Conservation (phyloP, 2,113 vertebrate species). For the Oryzias melastigma region DNA sequence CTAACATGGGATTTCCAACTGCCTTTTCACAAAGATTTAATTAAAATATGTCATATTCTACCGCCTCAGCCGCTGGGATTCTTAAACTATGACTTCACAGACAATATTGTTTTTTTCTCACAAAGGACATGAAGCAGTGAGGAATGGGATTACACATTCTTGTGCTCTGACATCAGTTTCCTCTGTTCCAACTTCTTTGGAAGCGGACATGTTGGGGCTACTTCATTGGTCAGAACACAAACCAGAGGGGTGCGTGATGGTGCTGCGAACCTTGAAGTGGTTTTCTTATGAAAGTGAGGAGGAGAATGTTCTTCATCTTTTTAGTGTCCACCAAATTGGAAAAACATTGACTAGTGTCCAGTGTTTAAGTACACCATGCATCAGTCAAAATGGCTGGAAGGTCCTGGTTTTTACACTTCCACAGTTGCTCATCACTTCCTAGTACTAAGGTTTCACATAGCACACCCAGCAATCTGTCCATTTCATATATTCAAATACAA, state of each 20-base stretch:
- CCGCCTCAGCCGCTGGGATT: constrained; percentile 71
- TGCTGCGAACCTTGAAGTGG: constrained; percentile 19
- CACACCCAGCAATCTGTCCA: constrained; percentile 1
- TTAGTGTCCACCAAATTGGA: constrained; percentile 2
- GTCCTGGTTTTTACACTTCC: not conserved
- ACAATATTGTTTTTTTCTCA: constrained; percentile 69
- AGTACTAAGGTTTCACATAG: not conserved
- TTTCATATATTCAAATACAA: constrained; percentile 6
- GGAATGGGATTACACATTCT: constrained; percentile 79
- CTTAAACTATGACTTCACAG: constrained; percentile 72
- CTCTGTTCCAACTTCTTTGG: constrained; percentile 51
- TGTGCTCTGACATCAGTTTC: constrained; percentile 75
- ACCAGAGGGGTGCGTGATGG: constrained; percentile 3
- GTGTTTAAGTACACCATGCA: not conserved
- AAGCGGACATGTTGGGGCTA: constrained; percentile 61
- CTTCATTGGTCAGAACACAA: constrained; percentile 55
- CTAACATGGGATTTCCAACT: constrained; percentile 65
- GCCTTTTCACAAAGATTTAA: constrained; percentile 73
- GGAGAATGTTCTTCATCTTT: not conserved
- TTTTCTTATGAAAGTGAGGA: constrained; percentile 6
- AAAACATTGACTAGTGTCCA: not conserved
- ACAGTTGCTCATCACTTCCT: not conserved
- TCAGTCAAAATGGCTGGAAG: not conserved
- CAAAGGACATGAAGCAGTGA: constrained; percentile 59
- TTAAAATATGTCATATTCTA: constrained; percentile 78